Evolutionary conservation across 2,113 vertebrate species (phyloP).

Genomic region (Pteronura brasiliensis): DNA sequence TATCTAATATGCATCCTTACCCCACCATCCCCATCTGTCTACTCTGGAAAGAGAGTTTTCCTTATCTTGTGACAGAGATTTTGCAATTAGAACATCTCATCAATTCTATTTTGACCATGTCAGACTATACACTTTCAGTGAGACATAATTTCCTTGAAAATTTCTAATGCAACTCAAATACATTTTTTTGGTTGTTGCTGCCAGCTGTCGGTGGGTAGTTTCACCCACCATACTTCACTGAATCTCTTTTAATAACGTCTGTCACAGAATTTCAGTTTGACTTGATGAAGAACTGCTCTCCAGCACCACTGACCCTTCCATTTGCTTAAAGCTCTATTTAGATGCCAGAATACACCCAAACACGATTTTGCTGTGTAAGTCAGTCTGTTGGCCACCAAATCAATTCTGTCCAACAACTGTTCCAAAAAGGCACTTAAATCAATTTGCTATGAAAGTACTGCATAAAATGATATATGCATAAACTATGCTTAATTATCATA

Average conservation of each 20-base stretch:
- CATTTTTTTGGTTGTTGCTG: background rate
- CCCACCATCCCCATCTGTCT: background rate
- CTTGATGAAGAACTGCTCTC: conserved; percentile 32
- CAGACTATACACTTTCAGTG: background rate
- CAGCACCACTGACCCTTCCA: background rate
- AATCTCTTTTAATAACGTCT: conserved; percentile 24
- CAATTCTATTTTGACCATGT: background rate
- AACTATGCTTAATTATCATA: conserved; percentile 63
- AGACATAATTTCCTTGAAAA: background rate
- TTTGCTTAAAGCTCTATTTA: conserved; percentile 66
- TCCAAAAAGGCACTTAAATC: conserved; percentile 84
- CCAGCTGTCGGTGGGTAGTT: background rate
- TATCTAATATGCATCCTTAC: background rate
- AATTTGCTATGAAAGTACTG: conserved; percentile 75
- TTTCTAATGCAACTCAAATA: background rate
- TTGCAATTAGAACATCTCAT: background rate
- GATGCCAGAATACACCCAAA: conserved; percentile 68
- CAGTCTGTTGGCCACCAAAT: conserved; percentile 71
- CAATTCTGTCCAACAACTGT: conserved; percentile 74
- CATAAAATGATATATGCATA: conserved; percentile 62
- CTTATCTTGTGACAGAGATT: background rate
- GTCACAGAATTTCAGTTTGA: background rate
- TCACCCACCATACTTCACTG: background rate
- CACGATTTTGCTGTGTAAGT: conserved; percentile 76
- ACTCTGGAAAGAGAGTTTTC: background rate